Evolutionary conservation across 1,140 invertebrate species (phyloP).

Genomic region (Drosophila albomicans): DNA sequence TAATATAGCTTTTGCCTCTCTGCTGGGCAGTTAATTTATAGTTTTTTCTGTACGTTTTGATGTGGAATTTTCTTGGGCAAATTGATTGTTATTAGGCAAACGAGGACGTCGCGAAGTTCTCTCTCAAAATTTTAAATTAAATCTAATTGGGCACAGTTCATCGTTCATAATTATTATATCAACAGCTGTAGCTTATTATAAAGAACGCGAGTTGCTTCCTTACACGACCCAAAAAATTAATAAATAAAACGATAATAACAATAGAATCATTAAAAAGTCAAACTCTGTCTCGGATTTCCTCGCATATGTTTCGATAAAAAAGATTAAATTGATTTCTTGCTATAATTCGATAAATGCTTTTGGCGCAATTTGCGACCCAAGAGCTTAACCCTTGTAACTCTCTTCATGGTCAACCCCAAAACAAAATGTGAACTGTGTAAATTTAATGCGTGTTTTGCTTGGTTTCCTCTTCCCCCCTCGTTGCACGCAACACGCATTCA

Average conservation of each 20-base stretch:
- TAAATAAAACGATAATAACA: constrained; percentile 6
- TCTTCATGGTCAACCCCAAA: constrained; percentile 28
- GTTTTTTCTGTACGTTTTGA: constrained; percentile 43
- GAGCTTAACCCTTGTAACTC: constrained; percentile 60
- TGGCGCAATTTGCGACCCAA: constrained; percentile 33
- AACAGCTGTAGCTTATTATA: constrained; percentile 13
- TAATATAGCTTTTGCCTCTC: constrained; percentile 45
- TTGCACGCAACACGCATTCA: constrained; percentile 3
- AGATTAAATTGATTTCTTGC: constrained; percentile 54
- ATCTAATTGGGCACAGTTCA: constrained; percentile 25
- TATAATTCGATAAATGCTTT: constrained; percentile 62
- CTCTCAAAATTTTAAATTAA: constrained; percentile 23
- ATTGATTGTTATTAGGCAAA: constrained; percentile 43
- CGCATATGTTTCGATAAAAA: constrained; percentile 51
- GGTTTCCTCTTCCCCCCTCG: neutral
- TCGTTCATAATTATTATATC: constrained; percentile 16
- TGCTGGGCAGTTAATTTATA: constrained; percentile 59
- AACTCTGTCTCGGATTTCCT: constrained; percentile 12
- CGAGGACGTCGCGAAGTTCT: constrained; percentile 13
- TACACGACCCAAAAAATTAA: neutral
- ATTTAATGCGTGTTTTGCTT: constrained; percentile 30
- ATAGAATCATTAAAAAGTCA: constrained; percentile 42
- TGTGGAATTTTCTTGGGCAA: constrained; percentile 39
- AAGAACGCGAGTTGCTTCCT: constrained; percentile 19
- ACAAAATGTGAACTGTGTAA: constrained; percentile 5